phyloP scores from a whole-genome alignment of 2,797 vertebrate genomes.

The Sternotherus odoratus region DNA sequence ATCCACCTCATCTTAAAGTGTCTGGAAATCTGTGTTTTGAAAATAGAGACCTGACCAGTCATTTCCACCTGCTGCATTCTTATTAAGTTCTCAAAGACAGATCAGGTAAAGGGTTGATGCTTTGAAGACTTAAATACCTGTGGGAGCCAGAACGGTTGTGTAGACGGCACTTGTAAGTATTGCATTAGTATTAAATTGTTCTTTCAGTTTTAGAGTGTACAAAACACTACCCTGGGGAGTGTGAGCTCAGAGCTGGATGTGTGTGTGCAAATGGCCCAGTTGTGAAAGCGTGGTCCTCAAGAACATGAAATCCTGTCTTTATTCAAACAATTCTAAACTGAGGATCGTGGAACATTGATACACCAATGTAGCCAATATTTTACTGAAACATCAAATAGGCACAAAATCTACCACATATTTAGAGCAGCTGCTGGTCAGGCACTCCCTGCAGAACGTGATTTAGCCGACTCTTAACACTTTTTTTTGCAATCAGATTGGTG shows the following conservation, averaged over 20 bases:
- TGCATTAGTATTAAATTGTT: not conserved
- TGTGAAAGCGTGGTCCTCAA: not conserved
- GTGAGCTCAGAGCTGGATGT: rapidly evolving
- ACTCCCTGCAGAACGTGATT: not conserved
- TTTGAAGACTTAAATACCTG: not conserved
- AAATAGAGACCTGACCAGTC: not conserved
- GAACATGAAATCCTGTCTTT: not conserved
- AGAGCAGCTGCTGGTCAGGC: not conserved
- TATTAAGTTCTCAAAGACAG: not conserved
- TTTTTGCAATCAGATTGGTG: not conserved
- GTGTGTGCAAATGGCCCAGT: not conserved
- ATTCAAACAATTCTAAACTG: not conserved
- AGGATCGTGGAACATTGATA: not conserved
- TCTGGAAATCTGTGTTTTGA: not conserved
- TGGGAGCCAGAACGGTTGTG: not conserved
- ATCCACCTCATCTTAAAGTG: not conserved
- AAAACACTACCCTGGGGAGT: not conserved
- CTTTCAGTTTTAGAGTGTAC: rapidly evolving
- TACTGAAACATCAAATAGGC: not conserved
- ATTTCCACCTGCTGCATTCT: not conserved
- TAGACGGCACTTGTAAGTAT: too few species aligned
- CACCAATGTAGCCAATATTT: not conserved
- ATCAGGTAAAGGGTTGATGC: not conserved
- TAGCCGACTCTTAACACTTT: not conserved
- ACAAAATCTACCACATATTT: not conserved